A percentile compares a stretch with the other conserved stretches of the same genome.
Evolutionary conservation across 2,797 vertebrate genomes (phyloP).

Genomic region (Esox masquinongy): DNA sequence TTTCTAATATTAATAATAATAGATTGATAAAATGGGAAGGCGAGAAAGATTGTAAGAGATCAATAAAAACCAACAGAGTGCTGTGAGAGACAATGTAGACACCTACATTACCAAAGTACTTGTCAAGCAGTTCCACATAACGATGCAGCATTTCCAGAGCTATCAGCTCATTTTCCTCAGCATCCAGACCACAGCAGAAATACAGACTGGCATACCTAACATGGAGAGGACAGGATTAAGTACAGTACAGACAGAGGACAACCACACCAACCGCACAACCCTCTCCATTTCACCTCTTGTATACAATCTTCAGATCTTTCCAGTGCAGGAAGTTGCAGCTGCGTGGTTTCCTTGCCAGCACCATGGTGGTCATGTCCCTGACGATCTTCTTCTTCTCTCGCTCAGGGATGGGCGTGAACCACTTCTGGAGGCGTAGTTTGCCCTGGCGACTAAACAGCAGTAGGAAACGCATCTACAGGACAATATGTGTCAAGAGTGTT

Average conservation of each 20-base stretch:
- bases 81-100: background rate
- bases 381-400: constrained; percentile 95
- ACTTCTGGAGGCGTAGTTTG: constrained; percentile 95
- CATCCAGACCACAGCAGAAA: constrained; percentile 94
- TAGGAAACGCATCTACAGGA: constrained; percentile 89
- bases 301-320: constrained; percentile 97
- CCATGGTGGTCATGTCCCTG: constrained; percentile 88
- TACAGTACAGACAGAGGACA: background rate
- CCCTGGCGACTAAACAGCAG: constrained; percentile 98
- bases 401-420: constrained; percentile 88
- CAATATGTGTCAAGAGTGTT: background rate
- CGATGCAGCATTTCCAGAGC: constrained; percentile 94
- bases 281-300: constrained; percentile 84
- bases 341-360: constrained; percentile 88
- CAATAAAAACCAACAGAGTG: background rate
- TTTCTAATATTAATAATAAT: background rate
- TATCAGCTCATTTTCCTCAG: constrained; percentile 92
- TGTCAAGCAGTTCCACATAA: constrained; percentile 96
- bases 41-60: background rate
- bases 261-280: no score
- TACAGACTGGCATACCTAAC: constrained; percentile 85
- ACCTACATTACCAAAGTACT: constrained; percentile 96
- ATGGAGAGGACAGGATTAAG: background rate
- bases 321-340: constrained; percentile 95
- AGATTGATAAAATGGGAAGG: background rate